These are phyloP conservation scores for Caenorhabditis angaria DNA, from an alignment of 2,888 invertebrate genomes.

Conservation along the genomic window DNA sequence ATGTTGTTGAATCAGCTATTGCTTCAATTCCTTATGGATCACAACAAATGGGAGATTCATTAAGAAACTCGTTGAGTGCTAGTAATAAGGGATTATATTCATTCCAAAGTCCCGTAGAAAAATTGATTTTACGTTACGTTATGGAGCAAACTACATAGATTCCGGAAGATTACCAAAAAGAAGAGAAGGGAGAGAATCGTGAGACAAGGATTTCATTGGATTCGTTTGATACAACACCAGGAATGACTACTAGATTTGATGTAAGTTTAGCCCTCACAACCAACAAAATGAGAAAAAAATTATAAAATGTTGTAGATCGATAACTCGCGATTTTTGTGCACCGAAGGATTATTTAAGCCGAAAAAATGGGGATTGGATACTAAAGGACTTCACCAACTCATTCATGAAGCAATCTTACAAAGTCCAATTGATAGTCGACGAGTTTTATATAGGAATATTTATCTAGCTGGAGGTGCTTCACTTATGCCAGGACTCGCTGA, in stretches of 20 bases:
- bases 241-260: constrained; percentile 47
- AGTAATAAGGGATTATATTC: constrained; percentile 70
- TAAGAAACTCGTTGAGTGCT: constrained; percentile 56
- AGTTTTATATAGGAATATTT: constrained; percentile 74
- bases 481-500: constrained; percentile 77
- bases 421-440: constrained; percentile 77
- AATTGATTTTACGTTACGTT: constrained; percentile 75
- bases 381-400: constrained; percentile 76
- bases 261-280: constrained; percentile 12
- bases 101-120: constrained; percentile 74
- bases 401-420: constrained; percentile 76
- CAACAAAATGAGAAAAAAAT: neutral
- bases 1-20: constrained; percentile 75
- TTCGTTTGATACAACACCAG: constrained; percentile 35
- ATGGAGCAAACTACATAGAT: constrained; percentile 75
- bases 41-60: constrained; percentile 73
- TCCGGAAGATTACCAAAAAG: constrained; percentile 74
- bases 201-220: constrained; percentile 45
- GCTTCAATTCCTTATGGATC: constrained; percentile 76
- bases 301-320: constrained; percentile 71
- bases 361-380: constrained; percentile 77
- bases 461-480: constrained; percentile 76
- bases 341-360: constrained; percentile 77
- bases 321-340: constrained; percentile 74
- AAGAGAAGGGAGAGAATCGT: constrained; percentile 55